Evolutionary conservation across 2,888 invertebrate genomes (phyloP).

Genomic region (Pterobdella sp.): DNA sequence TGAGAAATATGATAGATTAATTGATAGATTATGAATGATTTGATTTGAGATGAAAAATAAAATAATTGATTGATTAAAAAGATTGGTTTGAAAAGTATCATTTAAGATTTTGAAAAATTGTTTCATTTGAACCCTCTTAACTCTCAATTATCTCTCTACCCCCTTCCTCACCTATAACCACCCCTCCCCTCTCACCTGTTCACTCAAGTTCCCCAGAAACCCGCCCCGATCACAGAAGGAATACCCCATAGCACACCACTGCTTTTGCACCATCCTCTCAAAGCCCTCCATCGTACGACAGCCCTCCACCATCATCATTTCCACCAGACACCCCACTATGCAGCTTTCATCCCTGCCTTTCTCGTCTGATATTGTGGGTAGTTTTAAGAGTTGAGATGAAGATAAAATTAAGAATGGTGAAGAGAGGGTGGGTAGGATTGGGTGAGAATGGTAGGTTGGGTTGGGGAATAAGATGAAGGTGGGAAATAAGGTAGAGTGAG

Average conservation of each 20-base stretch:
- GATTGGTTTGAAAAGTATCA: too few species aligned
- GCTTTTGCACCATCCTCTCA: constrained; percentile 82
- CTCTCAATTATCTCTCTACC: background rate
- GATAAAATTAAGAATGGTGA: background rate
- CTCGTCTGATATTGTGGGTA: constrained; percentile 54
- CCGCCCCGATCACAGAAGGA: constrained; percentile 63
- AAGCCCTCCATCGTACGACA: constrained; percentile 76
- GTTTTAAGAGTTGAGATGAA: background rate
- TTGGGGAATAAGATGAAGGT: background rate
- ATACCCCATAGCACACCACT: constrained; percentile 87
- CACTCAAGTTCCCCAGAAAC: constrained; percentile 40
- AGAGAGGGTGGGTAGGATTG: background rate
- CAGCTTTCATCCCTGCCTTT: constrained; percentile 81
- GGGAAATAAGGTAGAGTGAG: background rate
- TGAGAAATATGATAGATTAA: too few species aligned
- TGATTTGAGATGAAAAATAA: too few species aligned
- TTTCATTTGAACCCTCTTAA: background rate
- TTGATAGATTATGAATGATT: too few species aligned
- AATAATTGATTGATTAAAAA: too few species aligned
- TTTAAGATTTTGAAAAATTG: background rate
- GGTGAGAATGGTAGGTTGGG: background rate
- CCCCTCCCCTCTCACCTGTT: constrained; percentile 28
- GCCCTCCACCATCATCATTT: constrained; percentile 75
- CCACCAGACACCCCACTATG: constrained; percentile 70
- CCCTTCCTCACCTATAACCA: background rate